phyloP scores from a whole-genome alignment of 2,113 vertebrate species.

The Collichthys lucidus region DNA sequence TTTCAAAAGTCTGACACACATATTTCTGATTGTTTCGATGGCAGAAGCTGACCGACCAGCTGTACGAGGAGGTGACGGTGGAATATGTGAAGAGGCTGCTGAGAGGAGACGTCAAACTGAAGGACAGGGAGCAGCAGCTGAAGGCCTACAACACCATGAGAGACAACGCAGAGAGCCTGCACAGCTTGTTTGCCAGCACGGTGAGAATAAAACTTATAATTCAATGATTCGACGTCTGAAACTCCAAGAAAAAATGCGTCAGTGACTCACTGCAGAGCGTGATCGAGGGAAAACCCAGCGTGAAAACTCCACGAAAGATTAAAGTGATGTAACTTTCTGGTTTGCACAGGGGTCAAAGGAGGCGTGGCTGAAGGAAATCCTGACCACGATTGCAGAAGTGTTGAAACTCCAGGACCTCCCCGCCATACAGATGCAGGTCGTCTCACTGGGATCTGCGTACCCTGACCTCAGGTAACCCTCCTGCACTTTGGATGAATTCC shows the following conservation, averaged over 20 bases:
- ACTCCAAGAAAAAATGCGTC: not conserved
- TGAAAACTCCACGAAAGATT: not conserved
- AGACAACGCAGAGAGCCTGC: conserved; percentile 76
- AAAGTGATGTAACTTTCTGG: not conserved
- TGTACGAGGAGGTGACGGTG: conserved; percentile 83
- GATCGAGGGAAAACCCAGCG: not conserved
- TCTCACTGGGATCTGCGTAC: conserved; percentile 75
- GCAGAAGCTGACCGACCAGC: conserved; percentile 83
- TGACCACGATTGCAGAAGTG: conserved; percentile 88
- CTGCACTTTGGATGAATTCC: too few relatives aligned
- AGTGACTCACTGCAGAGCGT: not conserved
- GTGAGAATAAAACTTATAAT: conserved; percentile 78
- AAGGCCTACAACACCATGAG: conserved; percentile 74
- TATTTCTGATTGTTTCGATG: not conserved
- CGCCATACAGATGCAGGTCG: conserved; percentile 89
- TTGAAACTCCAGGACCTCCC: conserved; percentile 88
- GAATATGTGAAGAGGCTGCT: conserved; percentile 89
- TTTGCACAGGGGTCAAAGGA: conserved; percentile 85
- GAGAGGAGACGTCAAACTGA: conserved; percentile 85
- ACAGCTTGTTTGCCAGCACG: conserved; percentile 77
- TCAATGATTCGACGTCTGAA: too few relatives aligned
- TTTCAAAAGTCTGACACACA: not conserved
- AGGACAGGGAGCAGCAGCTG: conserved; percentile 77
- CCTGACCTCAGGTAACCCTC: conserved; percentile 90
- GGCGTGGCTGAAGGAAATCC: conserved; percentile 81